These are phyloP conservation scores for Marasmarcha lunaedactyla DNA, from an alignment of 2,888 invertebrate species.

Conservation along the genomic window DNA sequence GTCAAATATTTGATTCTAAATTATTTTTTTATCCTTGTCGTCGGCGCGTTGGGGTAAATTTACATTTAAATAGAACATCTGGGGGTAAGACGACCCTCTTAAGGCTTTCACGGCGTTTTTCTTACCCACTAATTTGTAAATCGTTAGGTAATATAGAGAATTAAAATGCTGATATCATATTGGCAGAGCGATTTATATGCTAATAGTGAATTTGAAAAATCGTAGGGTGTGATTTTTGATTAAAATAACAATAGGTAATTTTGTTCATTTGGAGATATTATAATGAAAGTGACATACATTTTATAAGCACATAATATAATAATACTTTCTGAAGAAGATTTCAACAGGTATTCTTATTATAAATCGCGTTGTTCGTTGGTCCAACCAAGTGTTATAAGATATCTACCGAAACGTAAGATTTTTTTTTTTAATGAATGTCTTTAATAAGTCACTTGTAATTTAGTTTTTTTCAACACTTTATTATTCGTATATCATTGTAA, in stretches of 20 bases:
- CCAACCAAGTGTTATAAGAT: no score
- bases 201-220: constrained; percentile 43
- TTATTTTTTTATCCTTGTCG: constrained; percentile 57
- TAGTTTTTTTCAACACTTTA: no score
- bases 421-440: no score
- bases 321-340: no score
- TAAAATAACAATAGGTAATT: constrained; percentile 67
- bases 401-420: no score
- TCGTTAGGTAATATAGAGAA: constrained; percentile 66
- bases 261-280: no score
- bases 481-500: no score
- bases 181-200: constrained; percentile 65
- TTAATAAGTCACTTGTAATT: no score
- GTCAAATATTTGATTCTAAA: constrained; percentile 53
- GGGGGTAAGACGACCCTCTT: constrained; percentile 59
- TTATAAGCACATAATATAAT: no score
- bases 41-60: constrained; percentile 53
- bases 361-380: no score
- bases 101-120: constrained; percentile 55
- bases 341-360: no score
- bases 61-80: constrained; percentile 71
- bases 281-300: no score
- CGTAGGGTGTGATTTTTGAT: constrained; percentile 38
- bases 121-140: constrained; percentile 69
- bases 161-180: constrained; percentile 71